Evolutionary conservation across 1,140 invertebrate species (phyloP), one percentile per base, ranked within the genome.

Genomic region (Caerostris darwini): DNA sequence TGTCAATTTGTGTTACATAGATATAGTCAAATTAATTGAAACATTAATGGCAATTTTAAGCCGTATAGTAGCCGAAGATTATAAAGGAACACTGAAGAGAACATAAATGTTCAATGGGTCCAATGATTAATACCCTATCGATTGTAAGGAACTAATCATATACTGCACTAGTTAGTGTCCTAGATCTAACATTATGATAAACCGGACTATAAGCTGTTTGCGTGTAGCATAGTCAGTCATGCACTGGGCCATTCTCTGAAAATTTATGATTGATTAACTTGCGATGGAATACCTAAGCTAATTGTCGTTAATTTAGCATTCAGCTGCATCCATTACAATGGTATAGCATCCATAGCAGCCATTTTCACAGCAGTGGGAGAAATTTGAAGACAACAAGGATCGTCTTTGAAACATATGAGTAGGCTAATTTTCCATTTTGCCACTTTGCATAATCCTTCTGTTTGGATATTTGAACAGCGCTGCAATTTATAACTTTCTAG

Each of bases 241-340:
- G 71, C 71, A 77, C 19, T 77, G 34, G 50, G 8, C 71, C 71
- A 77, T 77, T 77, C 71, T 77, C 71, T 53, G 71, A 77, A 50
- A 77, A 77, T 77, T 53, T 77, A 77, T 77, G 71, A 77, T 77
- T 77, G 71, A 77, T 77, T 77, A 77, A 77, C 34, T 34, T 77
- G 34, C 71, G 71, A 53, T 77, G 34, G 71, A 77, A 77, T 77
- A 77, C 71, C 71, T 77, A 77, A 77, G 71, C 71, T 77, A 77
- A 77, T 77, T 77, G 71, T 53, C 71, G 50, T 77, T 77, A 77
- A 77, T 77, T 77, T 77, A 77, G 34, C 71, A 77, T 77, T 50
- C 71, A 67, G 19, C 5, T 77, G 71, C 71, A 77, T 77, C 71
- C 12, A 77, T 77, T 77, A 53, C 34, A 77, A 77, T 77, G 34